Evolutionary conservation across 2,797 vertebrate species (phyloP).

Genomic region (Notolepis coatsorum): DNA sequence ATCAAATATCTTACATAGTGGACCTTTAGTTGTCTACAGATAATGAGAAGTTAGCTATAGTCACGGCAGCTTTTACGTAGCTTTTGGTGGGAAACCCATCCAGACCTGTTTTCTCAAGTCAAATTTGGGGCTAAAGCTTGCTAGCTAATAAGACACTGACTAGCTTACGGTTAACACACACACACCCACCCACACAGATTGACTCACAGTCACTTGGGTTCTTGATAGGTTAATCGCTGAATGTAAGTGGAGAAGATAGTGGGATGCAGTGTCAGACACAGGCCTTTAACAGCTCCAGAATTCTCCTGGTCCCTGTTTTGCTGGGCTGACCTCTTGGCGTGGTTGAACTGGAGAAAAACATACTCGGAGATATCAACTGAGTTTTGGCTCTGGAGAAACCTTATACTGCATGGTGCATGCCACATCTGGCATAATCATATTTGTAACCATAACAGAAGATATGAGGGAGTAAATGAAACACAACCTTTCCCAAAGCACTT

Average conservation of each 20-base stretch:
- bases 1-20: too few relatives aligned
- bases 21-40: too few relatives aligned
- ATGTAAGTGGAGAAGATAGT: constrained; percentile 53
- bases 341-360: constrained; percentile 43
- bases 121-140: too few relatives aligned
- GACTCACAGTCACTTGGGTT: constrained; percentile 18
- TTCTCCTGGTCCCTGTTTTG: constrained; percentile 51
- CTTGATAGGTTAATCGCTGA: constrained; percentile 45
- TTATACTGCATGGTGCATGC: constrained; percentile 58
- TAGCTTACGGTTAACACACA: too few relatives aligned
- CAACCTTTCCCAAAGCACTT: constrained; percentile 60
- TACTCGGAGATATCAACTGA: constrained; percentile 63
- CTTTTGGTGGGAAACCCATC: too few relatives aligned
- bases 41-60: too few relatives aligned
- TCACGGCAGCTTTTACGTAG: too few relatives aligned
- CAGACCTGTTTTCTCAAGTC: too few relatives aligned
- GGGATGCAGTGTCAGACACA: constrained; percentile 56
- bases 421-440: constrained; percentile 74
- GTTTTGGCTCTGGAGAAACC: constrained; percentile 61
- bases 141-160: too few relatives aligned
- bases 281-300: constrained; percentile 41
- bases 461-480: constrained; percentile 70
- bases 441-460: constrained; percentile 75
- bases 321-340: constrained; percentile 61
- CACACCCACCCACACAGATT: background rate